Percentiles rank a stretch among this genome's conserved stretches.
These are phyloP conservation scores for Corella eumyota DNA, from an alignment of 23 tunicate species.

Conservation along the genomic window DNA sequence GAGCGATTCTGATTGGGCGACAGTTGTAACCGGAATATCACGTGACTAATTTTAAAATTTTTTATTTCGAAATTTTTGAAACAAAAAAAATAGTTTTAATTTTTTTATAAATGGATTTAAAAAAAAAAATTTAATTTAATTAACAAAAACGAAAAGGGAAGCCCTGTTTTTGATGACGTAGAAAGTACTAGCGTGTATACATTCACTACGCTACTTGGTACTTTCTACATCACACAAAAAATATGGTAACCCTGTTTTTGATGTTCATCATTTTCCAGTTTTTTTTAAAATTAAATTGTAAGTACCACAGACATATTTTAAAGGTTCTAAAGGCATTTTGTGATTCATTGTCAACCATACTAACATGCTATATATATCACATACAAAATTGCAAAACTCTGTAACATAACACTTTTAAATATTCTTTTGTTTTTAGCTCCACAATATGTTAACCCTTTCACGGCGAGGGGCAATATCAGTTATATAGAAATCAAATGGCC, in stretches of 20 bases:
- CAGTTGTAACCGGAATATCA: slow-evolving; percentile 33
- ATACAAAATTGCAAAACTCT: too few relatives aligned
- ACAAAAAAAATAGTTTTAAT: not conserved
- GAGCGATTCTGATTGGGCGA: slow-evolving; percentile 59
- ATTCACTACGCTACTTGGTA: too few relatives aligned
- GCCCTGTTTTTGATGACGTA: not conserved
- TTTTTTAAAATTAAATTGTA: too few relatives aligned
- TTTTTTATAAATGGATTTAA: not conserved
- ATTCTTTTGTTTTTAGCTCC: slow-evolving; percentile 27
- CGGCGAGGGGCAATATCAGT: slow-evolving; percentile 48
- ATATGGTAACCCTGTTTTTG: too few relatives aligned
- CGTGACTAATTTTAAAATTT: slow-evolving; percentile 11
- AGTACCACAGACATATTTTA: too few relatives aligned
- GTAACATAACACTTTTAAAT: not conserved
- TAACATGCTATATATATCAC: too few relatives aligned
- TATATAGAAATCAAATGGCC: slow-evolving; percentile 42
- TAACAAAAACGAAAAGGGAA: not conserved
- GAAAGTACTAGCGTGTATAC: too few relatives aligned
- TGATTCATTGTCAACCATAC: too few relatives aligned
- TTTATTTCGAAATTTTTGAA: not conserved
- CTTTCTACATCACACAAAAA: too few relatives aligned
- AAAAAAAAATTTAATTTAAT: not conserved
- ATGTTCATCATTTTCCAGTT: too few relatives aligned
- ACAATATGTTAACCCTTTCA: slow-evolving; percentile 20
- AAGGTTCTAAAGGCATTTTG: too few relatives aligned